Base-by-base conservation (phyloP, 2,113 vertebrate species). In the Hydrolagus affinis region DNA sequence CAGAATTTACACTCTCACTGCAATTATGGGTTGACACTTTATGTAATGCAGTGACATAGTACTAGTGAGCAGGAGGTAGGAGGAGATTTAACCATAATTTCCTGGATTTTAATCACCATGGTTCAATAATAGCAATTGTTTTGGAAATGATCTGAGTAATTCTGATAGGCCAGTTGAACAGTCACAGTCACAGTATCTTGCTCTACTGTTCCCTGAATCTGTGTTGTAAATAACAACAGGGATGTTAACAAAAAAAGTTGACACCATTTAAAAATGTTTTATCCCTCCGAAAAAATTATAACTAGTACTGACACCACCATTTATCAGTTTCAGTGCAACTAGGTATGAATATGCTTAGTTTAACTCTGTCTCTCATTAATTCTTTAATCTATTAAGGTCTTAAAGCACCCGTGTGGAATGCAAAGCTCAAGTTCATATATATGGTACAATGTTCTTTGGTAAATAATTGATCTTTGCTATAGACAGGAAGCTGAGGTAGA, bases 91-190 rank as follows among this genome's bases (percentile, higher is more conserved):
- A 83, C 30, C 60, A 30, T 21, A 19, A 68, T 66, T 64, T 64
- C 14, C 21, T 68, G 77, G 25, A 30, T 83, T 83, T 83, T 66
- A 83, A 83, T 83, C 77, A 83, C 60, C 17, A 62, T 30, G 60
- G 23, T 68, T 32, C 21, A 83, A 83, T 60, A 83, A 66, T 83
- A 28, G 15, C 78, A 83, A 68, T 8, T 66, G n/a, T 83, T 12
- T 66, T 19, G 32, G 19, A 32, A 75, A 66, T 30, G 78, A 83
- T 83, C 66, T 32, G 78, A 68, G 28, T 68, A 14, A 68, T 32
- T 66, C 25, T 17, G 25, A 32, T 23, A 14, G 28, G 59, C 7
- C 66, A 62, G 25, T 83, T 32, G 7, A 83, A 83, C 78, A 83
- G 8, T n/a, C 3, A 28, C n/a, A 83, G 32, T 32, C 3, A 80